These are phyloP conservation scores for Tanytarsus gracilentus DNA, from an alignment of 2,888 invertebrate genomes.

Conservation along the genomic window DNA sequence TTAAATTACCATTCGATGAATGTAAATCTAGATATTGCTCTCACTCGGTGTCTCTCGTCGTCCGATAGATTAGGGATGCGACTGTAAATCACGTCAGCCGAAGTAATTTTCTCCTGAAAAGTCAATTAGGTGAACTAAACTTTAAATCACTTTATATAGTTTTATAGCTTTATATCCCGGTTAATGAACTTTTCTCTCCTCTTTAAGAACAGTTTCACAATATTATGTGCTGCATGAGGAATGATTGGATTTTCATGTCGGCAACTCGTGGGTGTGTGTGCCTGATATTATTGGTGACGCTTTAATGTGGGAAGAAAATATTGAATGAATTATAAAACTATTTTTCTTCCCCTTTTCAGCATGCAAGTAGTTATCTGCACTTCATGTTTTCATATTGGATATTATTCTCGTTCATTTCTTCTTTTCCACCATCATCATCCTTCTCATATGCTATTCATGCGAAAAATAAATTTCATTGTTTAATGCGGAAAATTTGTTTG, in stretches of 20 bases:
- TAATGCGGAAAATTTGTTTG: background rate
- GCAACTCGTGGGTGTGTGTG: conserved; percentile 3
- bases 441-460: conserved; percentile 4
- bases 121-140: no score
- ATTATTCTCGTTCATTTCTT: conserved; percentile 7
- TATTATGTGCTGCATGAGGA: background rate
- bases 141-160: no score
- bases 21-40: background rate
- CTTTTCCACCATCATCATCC: background rate
- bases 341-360: background rate
- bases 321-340: conserved; percentile 22
- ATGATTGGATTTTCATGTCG: conserved; percentile 18
- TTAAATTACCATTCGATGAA: conserved; percentile 15
- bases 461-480: conserved; percentile 26
- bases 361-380: background rate
- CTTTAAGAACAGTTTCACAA: background rate
- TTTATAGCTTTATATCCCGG: no score
- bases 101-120: no score
- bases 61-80: background rate
- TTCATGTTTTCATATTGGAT: conserved; percentile 24
- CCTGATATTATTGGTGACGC: background rate
- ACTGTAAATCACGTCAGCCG: no score
- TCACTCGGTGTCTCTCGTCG: background rate
- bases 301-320: conserved; percentile 7
- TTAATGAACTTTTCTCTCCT: background rate